These are phyloP conservation scores for Anguilla pacifica DNA, from an alignment of 2,797 vertebrate species.

Conservation along the genomic window DNA sequence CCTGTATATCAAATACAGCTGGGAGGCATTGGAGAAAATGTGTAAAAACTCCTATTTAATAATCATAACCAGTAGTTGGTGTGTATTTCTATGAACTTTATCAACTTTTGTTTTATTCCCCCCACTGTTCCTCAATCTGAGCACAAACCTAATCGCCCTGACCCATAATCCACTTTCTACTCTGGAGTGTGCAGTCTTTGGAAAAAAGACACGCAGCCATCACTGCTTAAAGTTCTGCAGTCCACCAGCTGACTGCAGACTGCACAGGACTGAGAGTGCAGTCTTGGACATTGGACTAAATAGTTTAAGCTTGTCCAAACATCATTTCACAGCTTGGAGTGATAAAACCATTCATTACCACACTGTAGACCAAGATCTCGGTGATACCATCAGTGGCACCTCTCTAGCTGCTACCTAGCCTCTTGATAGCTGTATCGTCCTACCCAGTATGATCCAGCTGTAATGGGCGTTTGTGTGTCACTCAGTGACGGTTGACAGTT, in stretches of 20 bases:
- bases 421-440: too few relatives aligned
- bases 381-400: too few relatives aligned
- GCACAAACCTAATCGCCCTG: background rate
- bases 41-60: background rate
- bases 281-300: background rate
- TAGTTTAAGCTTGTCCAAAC: background rate
- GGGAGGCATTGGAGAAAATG: background rate
- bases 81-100: background rate
- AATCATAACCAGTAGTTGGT: background rate
- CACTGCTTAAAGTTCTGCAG: too few relatives aligned
- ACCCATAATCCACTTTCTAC: background rate
- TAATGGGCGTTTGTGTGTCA: background rate
- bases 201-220: too few relatives aligned
- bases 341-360: too few relatives aligned
- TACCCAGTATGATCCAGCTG: background rate
- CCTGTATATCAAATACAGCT: background rate
- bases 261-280: background rate
- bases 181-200: background rate
- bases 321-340: background rate
- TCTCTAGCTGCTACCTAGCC: too few relatives aligned
- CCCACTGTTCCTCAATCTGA: background rate
- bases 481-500: background rate
- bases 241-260: too few relatives aligned
- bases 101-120: background rate
- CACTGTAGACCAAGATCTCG: too few relatives aligned